These are phyloP conservation scores for Drosophila quadrilineata DNA, from an alignment of 1,140 invertebrate species.

Conservation along the genomic window DNA sequence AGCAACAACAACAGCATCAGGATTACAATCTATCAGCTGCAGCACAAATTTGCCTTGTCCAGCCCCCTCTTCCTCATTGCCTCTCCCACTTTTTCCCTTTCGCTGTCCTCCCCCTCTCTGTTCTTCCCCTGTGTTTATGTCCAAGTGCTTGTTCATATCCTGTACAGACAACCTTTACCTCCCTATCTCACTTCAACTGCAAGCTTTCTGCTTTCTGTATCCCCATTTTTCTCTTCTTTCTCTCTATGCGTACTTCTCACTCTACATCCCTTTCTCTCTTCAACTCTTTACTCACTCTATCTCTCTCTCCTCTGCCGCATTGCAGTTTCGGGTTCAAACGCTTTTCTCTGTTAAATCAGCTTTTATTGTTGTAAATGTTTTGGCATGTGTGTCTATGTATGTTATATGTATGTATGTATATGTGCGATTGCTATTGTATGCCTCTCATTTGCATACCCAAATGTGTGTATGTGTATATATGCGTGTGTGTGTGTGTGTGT, in stretches of 20 bases:
- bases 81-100: background rate
- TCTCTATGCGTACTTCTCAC: no score
- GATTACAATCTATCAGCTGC: conserved; percentile 74
- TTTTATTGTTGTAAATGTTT: conserved; percentile 77
- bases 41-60: conserved; percentile 38
- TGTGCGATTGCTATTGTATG: conserved; percentile 58
- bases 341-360: conserved; percentile 67
- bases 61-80: background rate
- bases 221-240: background rate
- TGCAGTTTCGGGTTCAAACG: conserved; percentile 67
- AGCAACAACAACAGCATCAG: conserved; percentile 61
- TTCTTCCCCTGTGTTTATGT: conserved; percentile 2
- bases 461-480: conserved; percentile 10
- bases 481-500: conserved; percentile 37
- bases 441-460: conserved; percentile 56
- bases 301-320: conserved; percentile 55
- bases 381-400: conserved; percentile 15
- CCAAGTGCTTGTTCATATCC: conserved; percentile 30
- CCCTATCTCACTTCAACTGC: no score
- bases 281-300: no score
- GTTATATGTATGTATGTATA: conserved; percentile 34
- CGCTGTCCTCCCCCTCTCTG: background rate
- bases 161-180: no score
- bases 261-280: no score
- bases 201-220: background rate